Evolutionary conservation across 2,797 vertebrate species (phyloP), one percentile per base, ranked within the genome.

Genomic region (Lepus townsendii): DNA sequence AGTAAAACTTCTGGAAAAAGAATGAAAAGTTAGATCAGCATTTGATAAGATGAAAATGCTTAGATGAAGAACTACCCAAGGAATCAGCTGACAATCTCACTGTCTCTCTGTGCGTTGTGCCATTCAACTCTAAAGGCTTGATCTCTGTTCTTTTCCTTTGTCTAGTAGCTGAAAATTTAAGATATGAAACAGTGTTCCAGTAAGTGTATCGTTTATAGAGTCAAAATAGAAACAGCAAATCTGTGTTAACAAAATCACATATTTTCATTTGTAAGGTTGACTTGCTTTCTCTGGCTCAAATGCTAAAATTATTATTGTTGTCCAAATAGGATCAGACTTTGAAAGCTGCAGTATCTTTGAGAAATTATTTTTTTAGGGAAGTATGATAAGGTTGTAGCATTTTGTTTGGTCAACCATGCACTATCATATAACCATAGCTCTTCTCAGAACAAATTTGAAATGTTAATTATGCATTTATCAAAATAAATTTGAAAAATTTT

Each of bases 401-500:
- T 76, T 57, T 75, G 88, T 85, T 66, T 73, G 65, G 42, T 93
- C 63, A 90, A 27, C 3, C 3, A 13, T 84, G 11, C 17, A 50
- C 24, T 93, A 11, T 20, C 32, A 38, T 82, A 35, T 32, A 88
- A 50, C 47, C 54, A 63, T 75, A 73, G 69, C n/a, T 90, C 92
- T 86, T 22, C 27, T 66, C 11, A 77, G 52, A 93, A 75, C 35
- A 96, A 90, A 69, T 83, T 93, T 94, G 79, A 90, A 76, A 30
- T 88, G 30, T 83, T 73, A 92, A 32, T 80, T 52, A 26, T 86
- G 32, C 14, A 65, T 26, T 52, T 71, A 65, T 19, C 32, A 86
- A 57, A 89, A 69, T 75, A 85, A 88, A 68, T 91, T 80, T 95
- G 68, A 91, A 86, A 69, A 86, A 69, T 88, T 22, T 88, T 93